Evolutionary conservation across 2,113 vertebrate genomes (phyloP).

Genomic region (Coptodon rendalli): DNA sequence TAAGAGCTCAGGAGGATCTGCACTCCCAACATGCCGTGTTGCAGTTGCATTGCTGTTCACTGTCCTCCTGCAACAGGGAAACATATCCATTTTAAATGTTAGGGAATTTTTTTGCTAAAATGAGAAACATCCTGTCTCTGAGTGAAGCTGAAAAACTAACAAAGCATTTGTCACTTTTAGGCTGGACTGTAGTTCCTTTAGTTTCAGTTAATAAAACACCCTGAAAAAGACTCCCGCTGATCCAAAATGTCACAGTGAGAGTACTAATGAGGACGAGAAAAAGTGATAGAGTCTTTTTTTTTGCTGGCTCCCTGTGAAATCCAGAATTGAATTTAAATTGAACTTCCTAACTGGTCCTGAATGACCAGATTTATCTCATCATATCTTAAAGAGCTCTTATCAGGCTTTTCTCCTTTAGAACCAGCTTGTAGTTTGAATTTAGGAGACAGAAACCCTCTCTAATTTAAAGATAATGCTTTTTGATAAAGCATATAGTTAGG

Average conservation of each 20-base stretch:
- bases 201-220: neutral
- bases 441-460: neutral
- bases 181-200: neutral
- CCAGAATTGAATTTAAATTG: neutral
- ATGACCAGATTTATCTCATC: neutral
- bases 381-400: neutral
- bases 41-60: constrained; percentile 73
- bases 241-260: neutral
- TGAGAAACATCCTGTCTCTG: neutral
- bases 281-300: neutral
- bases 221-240: neutral
- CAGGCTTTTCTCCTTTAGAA: neutral
- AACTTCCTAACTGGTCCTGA: neutral
- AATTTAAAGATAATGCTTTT: neutral
- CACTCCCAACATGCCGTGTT: constrained; percentile 63
- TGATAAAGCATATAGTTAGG: neutral
- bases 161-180: neutral
- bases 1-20: constrained; percentile 76
- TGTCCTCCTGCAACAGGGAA: constrained; percentile 75
- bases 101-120: neutral
- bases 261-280: neutral
- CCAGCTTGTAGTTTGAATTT: neutral
- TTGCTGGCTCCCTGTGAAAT: neutral
- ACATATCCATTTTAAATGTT: neutral
- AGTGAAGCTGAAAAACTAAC: neutral